Percentiles rank a stretch among this genome's conserved stretches.
Conservation (phyloP, 2,113 vertebrate species). For the Malaclemys terrapin region DNA sequence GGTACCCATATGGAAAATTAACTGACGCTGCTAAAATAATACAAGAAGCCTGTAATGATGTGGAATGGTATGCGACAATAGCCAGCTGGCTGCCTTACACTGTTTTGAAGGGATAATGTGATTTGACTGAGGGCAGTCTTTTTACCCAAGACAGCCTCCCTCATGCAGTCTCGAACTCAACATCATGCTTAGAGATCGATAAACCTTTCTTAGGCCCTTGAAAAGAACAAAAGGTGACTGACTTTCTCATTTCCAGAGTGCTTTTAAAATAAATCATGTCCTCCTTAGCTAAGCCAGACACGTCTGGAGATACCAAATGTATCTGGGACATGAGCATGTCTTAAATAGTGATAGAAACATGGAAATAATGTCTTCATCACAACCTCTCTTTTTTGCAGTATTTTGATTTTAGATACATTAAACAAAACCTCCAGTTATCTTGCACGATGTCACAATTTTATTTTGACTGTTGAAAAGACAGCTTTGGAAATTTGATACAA, state of each 20-base stretch:
- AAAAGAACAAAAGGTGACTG: not conserved
- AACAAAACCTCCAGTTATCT: not conserved
- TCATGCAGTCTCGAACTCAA: not conserved
- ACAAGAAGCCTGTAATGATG: not conserved
- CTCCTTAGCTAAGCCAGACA: not conserved
- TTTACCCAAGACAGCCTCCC: not conserved
- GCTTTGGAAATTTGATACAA: not conserved
- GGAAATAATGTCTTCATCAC: not conserved
- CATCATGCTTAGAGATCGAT: accelerated
- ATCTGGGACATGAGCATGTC: not conserved
- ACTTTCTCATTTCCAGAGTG: not conserved
- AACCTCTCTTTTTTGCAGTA: not conserved
- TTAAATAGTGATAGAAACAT: not conserved
- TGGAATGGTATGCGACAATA: accelerated
- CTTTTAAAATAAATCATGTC: not conserved
- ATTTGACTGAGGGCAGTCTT: not conserved
- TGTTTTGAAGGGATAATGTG: not conserved
- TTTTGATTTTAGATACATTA: not conserved
- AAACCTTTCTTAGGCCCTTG: not conserved
- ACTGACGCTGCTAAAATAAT: too few species aligned
- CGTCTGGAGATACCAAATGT: not conserved
- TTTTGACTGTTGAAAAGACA: not conserved
- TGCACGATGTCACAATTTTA: not conserved
- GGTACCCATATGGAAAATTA: not conserved
- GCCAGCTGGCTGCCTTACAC: accelerated